phyloP scores from a whole-genome alignment of 2,888 invertebrate genomes.

The Cantharis rufa region DNA sequence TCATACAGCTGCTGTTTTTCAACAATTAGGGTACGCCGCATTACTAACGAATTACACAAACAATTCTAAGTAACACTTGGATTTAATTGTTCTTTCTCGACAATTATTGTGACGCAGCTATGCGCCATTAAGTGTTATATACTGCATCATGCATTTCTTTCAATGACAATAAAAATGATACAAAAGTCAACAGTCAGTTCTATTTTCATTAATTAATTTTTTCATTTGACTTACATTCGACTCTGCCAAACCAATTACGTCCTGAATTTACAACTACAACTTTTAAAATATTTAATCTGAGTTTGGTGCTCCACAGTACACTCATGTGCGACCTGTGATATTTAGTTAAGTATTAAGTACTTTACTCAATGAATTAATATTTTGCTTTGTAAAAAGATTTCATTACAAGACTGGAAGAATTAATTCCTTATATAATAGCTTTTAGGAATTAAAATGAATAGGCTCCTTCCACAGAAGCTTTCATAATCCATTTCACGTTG shows the following conservation, averaged over 20 bases:
- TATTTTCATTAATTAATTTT: not conserved
- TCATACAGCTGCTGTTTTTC: constrained; percentile 56
- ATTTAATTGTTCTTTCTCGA: constrained; percentile 51
- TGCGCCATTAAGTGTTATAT: constrained; percentile 8
- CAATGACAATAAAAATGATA: not conserved
- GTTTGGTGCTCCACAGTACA: not conserved
- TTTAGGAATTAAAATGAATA: not conserved
- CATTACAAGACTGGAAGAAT: not conserved
- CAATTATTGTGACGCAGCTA: constrained; percentile 24
- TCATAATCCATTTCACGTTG: not conserved
- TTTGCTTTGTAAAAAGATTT: too few species aligned
- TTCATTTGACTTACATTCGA: not conserved
- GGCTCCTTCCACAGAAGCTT: not conserved
- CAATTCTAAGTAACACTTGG: constrained; percentile 56
- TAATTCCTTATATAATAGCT: not conserved
- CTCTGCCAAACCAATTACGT: not conserved
- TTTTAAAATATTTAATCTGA: not conserved
- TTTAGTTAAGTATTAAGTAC: not conserved
- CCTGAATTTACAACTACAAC: not conserved
- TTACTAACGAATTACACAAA: constrained; percentile 50
- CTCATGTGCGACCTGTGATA: not conserved
- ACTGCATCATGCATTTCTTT: constrained; percentile 1
- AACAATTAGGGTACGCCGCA: constrained; percentile 56
- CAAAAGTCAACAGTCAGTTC: not conserved
- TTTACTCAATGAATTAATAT: too few species aligned